Percentiles rank a stretch among this genome's conserved stretches.
Conservation (phyloP, 30 jellyfish, hydroid and myxozoan genomes). For the Hydra vulgaris region DNA sequence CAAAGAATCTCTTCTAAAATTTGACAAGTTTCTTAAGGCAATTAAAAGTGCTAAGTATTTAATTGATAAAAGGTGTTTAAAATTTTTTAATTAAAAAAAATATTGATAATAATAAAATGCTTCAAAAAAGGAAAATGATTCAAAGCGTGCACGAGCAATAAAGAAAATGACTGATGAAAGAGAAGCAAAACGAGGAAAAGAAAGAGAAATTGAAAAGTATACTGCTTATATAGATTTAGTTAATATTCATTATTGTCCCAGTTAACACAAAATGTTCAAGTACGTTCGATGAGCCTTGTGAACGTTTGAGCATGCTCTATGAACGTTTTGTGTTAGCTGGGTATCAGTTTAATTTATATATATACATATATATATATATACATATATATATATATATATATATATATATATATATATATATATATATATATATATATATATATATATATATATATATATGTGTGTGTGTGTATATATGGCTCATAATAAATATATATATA, state of each 20-base stretch:
- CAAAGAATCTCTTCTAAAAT: conserved; percentile 83
- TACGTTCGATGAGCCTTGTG: neutral
- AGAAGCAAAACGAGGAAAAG: conserved; percentile 74
- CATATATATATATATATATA: too few species aligned
- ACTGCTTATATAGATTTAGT: neutral
- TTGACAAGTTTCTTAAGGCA: conserved; percentile 88
- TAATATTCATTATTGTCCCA: neutral
- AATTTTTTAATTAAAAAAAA: neutral
- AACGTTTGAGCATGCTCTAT: too few species aligned
- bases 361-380: too few species aligned
- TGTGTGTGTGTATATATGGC: too few species aligned
- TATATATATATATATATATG: too few species aligned
- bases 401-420: too few species aligned
- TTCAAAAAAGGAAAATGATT: conserved; percentile 67
- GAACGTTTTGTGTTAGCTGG: too few species aligned
- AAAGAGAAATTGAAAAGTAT: conserved; percentile 70
- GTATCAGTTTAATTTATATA: too few species aligned
- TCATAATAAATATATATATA: too few species aligned
- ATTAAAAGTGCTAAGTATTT: neutral
- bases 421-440: too few species aligned
- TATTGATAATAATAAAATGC: neutral
- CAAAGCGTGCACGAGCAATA: conserved; percentile 90
- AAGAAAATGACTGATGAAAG: conserved; percentile 84
- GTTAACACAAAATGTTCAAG: too few species aligned
- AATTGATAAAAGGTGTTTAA: too few species aligned